phyloP scores from a whole-genome alignment of 2,888 invertebrate genomes.

The Phrixothrix hirtus region DNA sequence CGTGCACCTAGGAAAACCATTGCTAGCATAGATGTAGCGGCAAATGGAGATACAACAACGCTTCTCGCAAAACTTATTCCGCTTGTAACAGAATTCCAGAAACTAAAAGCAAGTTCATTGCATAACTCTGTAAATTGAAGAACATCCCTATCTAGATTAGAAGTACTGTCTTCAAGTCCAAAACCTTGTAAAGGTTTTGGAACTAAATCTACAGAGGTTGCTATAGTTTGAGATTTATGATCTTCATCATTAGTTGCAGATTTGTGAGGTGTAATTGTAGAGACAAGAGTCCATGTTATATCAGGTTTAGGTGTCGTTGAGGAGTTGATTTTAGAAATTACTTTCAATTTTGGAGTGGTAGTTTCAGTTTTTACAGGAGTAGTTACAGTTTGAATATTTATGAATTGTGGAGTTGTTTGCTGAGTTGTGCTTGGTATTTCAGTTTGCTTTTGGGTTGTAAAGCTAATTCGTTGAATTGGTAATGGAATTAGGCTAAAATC shows the following conservation, averaged over 20 bases:
- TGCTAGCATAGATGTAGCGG: constrained; percentile 81
- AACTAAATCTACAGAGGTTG: constrained; percentile 58
- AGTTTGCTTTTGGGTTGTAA: background rate
- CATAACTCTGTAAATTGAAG: constrained; percentile 78
- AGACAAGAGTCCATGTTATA: constrained; percentile 62
- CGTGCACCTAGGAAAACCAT: constrained; percentile 89
- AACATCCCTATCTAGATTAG: constrained; percentile 72
- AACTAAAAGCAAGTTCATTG: constrained; percentile 82
- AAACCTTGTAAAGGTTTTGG: constrained; percentile 64
- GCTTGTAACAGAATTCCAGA: constrained; percentile 75
- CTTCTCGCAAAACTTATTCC: constrained; percentile 77
- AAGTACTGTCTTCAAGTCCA: constrained; percentile 77
- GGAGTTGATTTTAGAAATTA: constrained; percentile 23
- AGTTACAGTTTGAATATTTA: constrained; percentile 19
- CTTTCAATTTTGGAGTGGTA: constrained; percentile 31
- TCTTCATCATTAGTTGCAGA: constrained; percentile 22
- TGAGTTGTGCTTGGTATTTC: too few species aligned
- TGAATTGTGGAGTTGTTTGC: background rate
- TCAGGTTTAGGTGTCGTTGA: constrained; percentile 22
- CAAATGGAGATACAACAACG: constrained; percentile 81
- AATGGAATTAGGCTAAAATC: background rate
- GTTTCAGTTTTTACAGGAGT: constrained; percentile 27
- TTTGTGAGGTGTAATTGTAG: constrained; percentile 60
- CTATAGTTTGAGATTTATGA: constrained; percentile 36
- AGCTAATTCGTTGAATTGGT: background rate